Base-by-base conservation (phyloP, 2,113 vertebrate species). In the Acrocephalus kingi region DNA sequence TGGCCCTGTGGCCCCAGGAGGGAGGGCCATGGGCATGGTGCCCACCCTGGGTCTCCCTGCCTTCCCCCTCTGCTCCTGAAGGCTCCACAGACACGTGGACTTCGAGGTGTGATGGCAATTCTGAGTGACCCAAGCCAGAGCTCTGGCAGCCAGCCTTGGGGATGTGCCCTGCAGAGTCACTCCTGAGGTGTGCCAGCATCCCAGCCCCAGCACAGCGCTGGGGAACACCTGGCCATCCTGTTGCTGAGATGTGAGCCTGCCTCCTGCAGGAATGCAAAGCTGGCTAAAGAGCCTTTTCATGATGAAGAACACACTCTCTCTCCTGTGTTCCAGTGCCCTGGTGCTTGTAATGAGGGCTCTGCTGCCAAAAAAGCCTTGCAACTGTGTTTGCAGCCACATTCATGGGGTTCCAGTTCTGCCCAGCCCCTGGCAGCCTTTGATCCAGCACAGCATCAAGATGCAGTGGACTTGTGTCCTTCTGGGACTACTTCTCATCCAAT, bases 1-100 rank as follows among this genome's bases (percentile, higher is more conserved):
- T 2, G 6, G 25, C 19, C 54, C 62, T 71, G 15, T 68, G 81
- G 24, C 11, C 30, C 27, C 27, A 52, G 51, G 8, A 73, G 43
- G 5, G 13, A 91, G 17, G 15, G 17, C 11, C 23, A 9, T 3
- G 7, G 68, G 6, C 45, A 33, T 0, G 1, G 19, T 76, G 49
- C 33, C 59, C 46, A 37, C 15, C 13, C 33, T 3, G 0, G 1
- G 7, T 12, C 37, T 31, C 45, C 48, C 27, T 10, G 2, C 39
- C 24, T 58, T 51, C 37, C 22, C 22, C 15, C 7, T 72, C 35
- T 72, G 59, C 83, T 69, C 67, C 79, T 80, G 54, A n/a, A 46
- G 67, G 35, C 33, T 39, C 33, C 27, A 9, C 0, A 0, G 24
- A n/a, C 24, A 51, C 10, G 6, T 14, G 27, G 49, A 45, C 1